Percentiles rank a stretch among this genome's conserved stretches.
Conservation (phyloP, 23 tunicate species). For the Ciona savignyi region DNA sequence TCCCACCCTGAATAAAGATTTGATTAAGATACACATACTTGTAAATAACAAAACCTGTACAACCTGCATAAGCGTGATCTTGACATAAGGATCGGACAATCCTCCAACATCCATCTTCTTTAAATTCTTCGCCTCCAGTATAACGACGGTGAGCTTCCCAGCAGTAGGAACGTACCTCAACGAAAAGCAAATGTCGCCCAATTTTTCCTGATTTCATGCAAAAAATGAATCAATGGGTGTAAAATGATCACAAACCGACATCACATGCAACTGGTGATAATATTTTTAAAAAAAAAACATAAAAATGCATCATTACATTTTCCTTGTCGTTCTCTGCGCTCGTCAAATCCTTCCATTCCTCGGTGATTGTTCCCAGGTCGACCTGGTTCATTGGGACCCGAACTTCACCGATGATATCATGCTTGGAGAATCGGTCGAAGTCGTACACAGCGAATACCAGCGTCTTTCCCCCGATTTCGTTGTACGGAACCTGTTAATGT, state of each 20-base stretch:
- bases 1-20: conserved; percentile 59
- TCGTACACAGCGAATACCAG: conserved; percentile 88
- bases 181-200: conserved; percentile 96
- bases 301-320: conserved; percentile 40
- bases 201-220: conserved; percentile 49
- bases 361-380: conserved; percentile 79
- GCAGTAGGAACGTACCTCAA: conserved; percentile 98
- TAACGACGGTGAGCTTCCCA: conserved; percentile 89
- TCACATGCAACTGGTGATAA: too few relatives aligned
- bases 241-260: too few relatives aligned
- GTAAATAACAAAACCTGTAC: too few relatives aligned
- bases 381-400: conserved; percentile 90
- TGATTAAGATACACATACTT: too few relatives aligned
- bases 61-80: conserved; percentile 95
- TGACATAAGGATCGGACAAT: conserved; percentile 98
- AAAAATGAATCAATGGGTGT: not conserved
- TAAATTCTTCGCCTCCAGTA: conserved; percentile 94
- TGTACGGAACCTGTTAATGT: conserved; percentile 58
- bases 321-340: conserved; percentile 88
- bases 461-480: conserved; percentile 90
- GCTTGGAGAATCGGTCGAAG: conserved; percentile 92
- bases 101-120: conserved; percentile 99
- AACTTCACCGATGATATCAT: conserved; percentile 95
- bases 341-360: conserved; percentile 88
- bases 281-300: not conserved